Evolutionary conservation across 1,140 invertebrate genomes (phyloP), one percentile per base, ranked within the genome.

Genomic region (Arctopsyche grandis): DNA sequence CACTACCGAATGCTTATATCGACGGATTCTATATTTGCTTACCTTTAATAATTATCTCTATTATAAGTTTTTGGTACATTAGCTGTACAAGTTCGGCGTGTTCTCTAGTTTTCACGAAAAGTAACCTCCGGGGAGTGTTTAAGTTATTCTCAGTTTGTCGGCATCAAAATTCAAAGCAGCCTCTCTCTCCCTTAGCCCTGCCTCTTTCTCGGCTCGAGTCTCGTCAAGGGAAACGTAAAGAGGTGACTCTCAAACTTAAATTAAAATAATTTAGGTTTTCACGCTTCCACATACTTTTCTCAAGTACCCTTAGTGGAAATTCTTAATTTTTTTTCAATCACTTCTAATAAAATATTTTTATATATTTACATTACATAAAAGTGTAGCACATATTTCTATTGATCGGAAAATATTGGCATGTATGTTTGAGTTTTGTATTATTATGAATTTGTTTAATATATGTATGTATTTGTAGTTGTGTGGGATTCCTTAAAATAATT

Each of bases 111-210:
- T 74, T 74, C 22, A 24, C 69, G 26, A 58, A 74, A 74, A 74
- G 71, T 58, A 74, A 74, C 71, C 71, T 58, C 71, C 71, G 71
- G 71, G 71, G 71, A 74, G 71, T 74, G 71, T 74, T 74, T 74
- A 74, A 74, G 71, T 74, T 74, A 74, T 74, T 74, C 71, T 58
- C 71, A 74, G 71, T 74, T 74, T 58, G 71, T 46, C 21, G 43
- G 71, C 48, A 74, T 74, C 71, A 74, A 74, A 74, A 74, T 74
- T 74, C 71, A 74, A 74, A 74, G 71, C 71, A 58, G 69, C 69
- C 21, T 12, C 24, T 9, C n/a, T 14, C 71, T 56, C 71, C 43
- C 48, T 48, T 38, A 5, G 22, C 14, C 26, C 46, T 56, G 71
- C 71, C 29, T 24, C 69, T 71, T 71, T 48, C 69, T 19, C 69